Conservation (phyloP, 2,888 invertebrate species). For the Ligdia adustata region DNA sequence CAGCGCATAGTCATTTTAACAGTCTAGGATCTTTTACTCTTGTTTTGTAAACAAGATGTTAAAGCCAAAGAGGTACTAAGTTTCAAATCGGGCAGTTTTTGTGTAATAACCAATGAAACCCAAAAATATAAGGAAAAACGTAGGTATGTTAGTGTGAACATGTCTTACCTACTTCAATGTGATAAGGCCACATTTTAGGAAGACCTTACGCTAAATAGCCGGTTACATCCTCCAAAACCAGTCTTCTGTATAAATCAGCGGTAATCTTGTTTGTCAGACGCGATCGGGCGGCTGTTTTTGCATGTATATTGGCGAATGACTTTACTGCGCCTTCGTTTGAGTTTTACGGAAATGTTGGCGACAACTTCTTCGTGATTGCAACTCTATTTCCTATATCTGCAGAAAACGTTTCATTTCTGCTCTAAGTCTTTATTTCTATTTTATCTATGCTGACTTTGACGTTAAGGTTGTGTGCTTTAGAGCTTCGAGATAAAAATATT, state of each 20-base stretch:
- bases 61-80: no score
- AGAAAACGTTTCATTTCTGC: slow-evolving; percentile 6
- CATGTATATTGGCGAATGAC: slow-evolving; percentile 40
- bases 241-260: slow-evolving; percentile 64
- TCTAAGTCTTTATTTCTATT: slow-evolving; percentile 6
- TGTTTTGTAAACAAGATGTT: no score
- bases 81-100: no score
- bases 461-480: no score
- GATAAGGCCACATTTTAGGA: background rate
- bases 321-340: slow-evolving; percentile 31
- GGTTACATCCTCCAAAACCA: slow-evolving; percentile 40
- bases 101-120: no score
- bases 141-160: no score
- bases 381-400: slow-evolving; percentile 20
- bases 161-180: no score
- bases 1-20: no score
- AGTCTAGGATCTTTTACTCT: no score
- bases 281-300: slow-evolving; percentile 58
- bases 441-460: no score
- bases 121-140: no score
- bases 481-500: no score
- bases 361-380: slow-evolving; percentile 29
- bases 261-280: slow-evolving; percentile 66
- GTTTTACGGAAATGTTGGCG: slow-evolving; percentile 23
- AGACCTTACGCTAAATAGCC: slow-evolving; percentile 10